Base-by-base conservation (phyloP, 2,797 vertebrate genomes). In the Amazonetta brasiliensis region DNA sequence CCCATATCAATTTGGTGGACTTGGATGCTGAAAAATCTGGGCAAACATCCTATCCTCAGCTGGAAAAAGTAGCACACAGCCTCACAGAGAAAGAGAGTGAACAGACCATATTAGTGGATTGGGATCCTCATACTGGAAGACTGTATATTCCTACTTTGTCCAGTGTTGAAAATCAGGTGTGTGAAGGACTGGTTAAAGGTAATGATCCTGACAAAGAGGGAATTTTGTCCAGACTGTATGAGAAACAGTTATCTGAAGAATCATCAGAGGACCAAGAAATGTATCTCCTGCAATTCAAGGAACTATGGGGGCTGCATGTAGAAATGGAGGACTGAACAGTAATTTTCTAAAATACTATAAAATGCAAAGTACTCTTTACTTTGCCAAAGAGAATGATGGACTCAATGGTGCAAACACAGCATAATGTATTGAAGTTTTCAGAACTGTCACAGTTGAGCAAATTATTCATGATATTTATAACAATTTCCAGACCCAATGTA, bases 221-320 rank as follows among this genome's bases (percentile, higher is more conserved):
- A 44, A 94, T 98, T 90, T 82, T 98, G 43, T 97, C 95, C 44
- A 95, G 93, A 83, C 76, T 98, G 2, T 97, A 76, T 75, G 73
- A 97, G 56, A 84, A 85, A 10, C 74, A 71, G 21, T 9, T 50
- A 12, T 50, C 72, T 46, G 82, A 94, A 20, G 76, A 95, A 56
- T 48, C 87, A 14, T 59, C 81, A 17, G 92, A 92, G 58, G 89
- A 97, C 71, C 93, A 95, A 60, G 92, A 96, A 94, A 72, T 52
- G 7, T 97, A 90, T 81, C 93, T 98, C 50, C 9, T 90, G 39
- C 88, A 92, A 15, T 98, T 98, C 81, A 96, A 95, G 82, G 95
- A 98, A 73, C 98, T 97, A 7, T 98, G 98, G 98, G 97, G 55
- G 12, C 95, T 98, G 30, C 87, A 89, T 15, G 54, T 98, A 72